These are phyloP conservation scores for Cotesia vestalis DNA, from an alignment of 1,140 invertebrate genomes.

Conservation along the genomic window DNA sequence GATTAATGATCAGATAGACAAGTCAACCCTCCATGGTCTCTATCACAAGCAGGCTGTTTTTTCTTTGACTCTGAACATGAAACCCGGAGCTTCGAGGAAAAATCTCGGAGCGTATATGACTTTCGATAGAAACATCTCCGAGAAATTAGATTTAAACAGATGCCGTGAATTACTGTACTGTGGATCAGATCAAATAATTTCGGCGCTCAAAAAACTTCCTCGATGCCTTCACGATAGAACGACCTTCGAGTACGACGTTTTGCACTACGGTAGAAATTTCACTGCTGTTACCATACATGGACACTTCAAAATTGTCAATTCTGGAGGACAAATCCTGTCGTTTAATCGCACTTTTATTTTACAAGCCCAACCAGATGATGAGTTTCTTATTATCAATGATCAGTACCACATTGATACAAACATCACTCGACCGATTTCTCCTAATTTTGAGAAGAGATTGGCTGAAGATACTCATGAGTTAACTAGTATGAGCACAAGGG, in stretches of 20 bases:
- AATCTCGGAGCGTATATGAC: constrained; percentile 33
- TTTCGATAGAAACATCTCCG: constrained; percentile 51
- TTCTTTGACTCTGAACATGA: constrained; percentile 51
- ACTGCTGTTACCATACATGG: constrained; percentile 52
- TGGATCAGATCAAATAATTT: constrained; percentile 53
- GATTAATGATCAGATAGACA: constrained; percentile 56
- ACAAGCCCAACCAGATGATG: constrained; percentile 46
- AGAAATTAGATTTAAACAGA: constrained; percentile 35
- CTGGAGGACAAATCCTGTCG: constrained; percentile 41
- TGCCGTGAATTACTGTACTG: constrained; percentile 46
- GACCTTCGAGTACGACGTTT: constrained; percentile 51
- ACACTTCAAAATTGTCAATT: constrained; percentile 45
- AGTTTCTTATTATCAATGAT: constrained; percentile 61
- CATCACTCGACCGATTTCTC: constrained; percentile 25
- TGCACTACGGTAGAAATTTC: constrained; percentile 43
- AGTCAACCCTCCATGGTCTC: constrained; percentile 50
- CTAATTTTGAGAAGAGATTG: constrained; percentile 32
- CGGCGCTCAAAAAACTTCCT: constrained; percentile 48
- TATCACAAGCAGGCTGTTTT: constrained; percentile 57
- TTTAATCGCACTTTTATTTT: constrained; percentile 59
- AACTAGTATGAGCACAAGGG: constrained; percentile 46
- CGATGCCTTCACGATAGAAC: constrained; percentile 51
- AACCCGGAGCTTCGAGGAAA: constrained; percentile 20
- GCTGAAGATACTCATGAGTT: constrained; percentile 38
- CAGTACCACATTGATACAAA: constrained; percentile 47